These are phyloP conservation scores for Dione juno DNA, from an alignment of 2,888 invertebrate genomes.

Conservation along the genomic window DNA sequence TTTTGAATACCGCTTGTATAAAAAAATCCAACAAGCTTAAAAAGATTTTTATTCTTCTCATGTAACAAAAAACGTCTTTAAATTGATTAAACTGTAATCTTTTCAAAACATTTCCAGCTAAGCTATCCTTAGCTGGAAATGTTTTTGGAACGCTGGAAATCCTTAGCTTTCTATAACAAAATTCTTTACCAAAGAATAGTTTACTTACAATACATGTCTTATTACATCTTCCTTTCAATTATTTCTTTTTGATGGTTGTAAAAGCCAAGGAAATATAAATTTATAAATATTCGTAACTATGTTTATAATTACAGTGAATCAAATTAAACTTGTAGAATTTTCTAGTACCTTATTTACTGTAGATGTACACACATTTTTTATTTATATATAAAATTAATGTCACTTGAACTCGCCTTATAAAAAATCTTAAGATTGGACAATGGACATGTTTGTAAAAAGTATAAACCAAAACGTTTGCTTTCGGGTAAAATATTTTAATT, in stretches of 20 bases:
- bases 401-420: too few relatives aligned
- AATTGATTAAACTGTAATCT: not conserved
- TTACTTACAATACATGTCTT: not conserved
- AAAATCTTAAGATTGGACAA: not conserved
- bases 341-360: too few relatives aligned
- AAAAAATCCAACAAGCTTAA: not conserved
- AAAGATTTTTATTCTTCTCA: not conserved
- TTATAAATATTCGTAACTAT: too few relatives aligned
- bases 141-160: too few relatives aligned
- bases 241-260: not conserved
- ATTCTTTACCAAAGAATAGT: not conserved
- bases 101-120: not conserved
- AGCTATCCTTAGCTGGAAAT: too few relatives aligned
- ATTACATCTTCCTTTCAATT: slow-evolving; percentile 15
- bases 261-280: not conserved
- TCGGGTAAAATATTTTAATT: not conserved
- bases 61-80: not conserved
- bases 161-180: not conserved
- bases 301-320: too few relatives aligned
- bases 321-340: too few relatives aligned
- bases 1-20: too few relatives aligned
- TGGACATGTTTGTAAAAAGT: not conserved
- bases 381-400: too few relatives aligned
- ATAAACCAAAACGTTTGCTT: not conserved
- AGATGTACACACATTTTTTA: too few relatives aligned